Conservation (phyloP, 2,113 vertebrate species). For the Anser brachyrhynchus region DNA sequence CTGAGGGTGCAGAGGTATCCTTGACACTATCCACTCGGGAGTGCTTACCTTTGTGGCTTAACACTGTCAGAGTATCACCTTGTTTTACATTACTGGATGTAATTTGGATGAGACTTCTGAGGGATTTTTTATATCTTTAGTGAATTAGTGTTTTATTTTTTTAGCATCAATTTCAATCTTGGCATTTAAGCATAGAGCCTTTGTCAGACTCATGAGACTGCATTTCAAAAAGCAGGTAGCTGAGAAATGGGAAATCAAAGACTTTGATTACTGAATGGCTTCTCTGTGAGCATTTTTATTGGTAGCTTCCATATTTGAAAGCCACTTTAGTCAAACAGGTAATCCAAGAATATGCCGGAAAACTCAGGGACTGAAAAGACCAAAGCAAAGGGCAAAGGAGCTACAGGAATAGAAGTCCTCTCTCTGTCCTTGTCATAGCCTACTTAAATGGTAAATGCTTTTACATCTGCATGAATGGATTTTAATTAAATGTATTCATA, state of each 20-base stretch:
- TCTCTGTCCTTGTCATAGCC: background rate
- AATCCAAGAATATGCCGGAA: conserved; percentile 35
- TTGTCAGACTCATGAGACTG: conserved; percentile 3
- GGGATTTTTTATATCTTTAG: background rate
- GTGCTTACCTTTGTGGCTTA: background rate
- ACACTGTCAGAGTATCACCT: background rate
- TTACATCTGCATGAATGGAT: conserved; percentile 50
- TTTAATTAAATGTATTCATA: conserved; percentile 65
- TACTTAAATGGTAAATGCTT: conserved; percentile 35
- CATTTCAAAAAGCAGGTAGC: conserved; percentile 14
- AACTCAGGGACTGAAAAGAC: background rate
- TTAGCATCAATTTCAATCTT: background rate
- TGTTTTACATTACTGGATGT: background rate
- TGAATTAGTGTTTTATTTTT: background rate
- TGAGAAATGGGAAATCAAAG: conserved; percentile 36
- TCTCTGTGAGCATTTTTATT: background rate
- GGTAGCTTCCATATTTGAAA: conserved; percentile 24
- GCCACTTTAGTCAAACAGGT: conserved; percentile 41
- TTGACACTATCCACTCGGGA: background rate
- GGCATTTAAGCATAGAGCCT: background rate
- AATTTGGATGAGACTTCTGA: background rate
- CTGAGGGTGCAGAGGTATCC: background rate
- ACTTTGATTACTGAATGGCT: conserved; percentile 27
- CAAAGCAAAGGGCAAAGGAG: background rate
- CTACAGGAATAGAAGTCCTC: conserved; percentile 40